phyloP scores from a whole-genome alignment of 92 coral and sea anemone species.

The Siderastrea radians region DNA sequence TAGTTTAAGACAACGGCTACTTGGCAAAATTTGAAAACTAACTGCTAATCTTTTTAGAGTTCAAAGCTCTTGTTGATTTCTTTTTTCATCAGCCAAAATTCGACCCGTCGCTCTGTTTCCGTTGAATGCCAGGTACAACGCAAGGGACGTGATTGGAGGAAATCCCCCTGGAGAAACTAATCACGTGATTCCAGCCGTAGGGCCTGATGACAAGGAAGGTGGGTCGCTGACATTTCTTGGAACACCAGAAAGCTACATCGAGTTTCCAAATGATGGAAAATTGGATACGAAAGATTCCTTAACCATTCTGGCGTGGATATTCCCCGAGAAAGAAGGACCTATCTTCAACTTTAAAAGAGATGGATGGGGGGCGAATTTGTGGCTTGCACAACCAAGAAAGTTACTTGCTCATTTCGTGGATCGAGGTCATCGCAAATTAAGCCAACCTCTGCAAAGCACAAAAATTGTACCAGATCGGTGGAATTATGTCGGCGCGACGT shows the following conservation, averaged over 20 bases:
- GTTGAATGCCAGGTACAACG: slow-evolving; percentile 46
- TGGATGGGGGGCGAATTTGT: slow-evolving; percentile 75
- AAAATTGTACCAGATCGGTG: slow-evolving; percentile 58
- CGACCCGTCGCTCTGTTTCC: slow-evolving; percentile 71
- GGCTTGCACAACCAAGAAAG: slow-evolving; percentile 61
- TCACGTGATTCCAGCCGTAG: slow-evolving; percentile 54
- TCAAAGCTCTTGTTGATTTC: not conserved
- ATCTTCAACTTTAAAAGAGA: slow-evolving; percentile 67
- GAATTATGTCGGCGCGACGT: slow-evolving; percentile 79
- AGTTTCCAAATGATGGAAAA: slow-evolving; percentile 67
- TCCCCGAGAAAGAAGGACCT: slow-evolving; percentile 70
- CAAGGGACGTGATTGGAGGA: slow-evolving; percentile 68
- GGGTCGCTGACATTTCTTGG: slow-evolving; percentile 65
- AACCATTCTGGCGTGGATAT: slow-evolving; percentile 61
- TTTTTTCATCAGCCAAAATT: slow-evolving; percentile 6
- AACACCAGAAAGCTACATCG: slow-evolving; percentile 66
- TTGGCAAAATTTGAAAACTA: not conserved
- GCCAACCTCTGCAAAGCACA: slow-evolving; percentile 39
- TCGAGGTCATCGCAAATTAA: slow-evolving; percentile 38
- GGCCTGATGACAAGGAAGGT: slow-evolving; percentile 48
- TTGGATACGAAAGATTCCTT: slow-evolving; percentile 61
- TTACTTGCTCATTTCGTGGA: slow-evolving; percentile 70
- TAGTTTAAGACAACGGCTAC: no score
- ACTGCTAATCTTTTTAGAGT: not conserved
- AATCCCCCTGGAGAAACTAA: slow-evolving; percentile 45